These are phyloP conservation scores for Pemphredon lugubris DNA, from an alignment of 2,888 invertebrate genomes.

Conservation along the genomic window DNA sequence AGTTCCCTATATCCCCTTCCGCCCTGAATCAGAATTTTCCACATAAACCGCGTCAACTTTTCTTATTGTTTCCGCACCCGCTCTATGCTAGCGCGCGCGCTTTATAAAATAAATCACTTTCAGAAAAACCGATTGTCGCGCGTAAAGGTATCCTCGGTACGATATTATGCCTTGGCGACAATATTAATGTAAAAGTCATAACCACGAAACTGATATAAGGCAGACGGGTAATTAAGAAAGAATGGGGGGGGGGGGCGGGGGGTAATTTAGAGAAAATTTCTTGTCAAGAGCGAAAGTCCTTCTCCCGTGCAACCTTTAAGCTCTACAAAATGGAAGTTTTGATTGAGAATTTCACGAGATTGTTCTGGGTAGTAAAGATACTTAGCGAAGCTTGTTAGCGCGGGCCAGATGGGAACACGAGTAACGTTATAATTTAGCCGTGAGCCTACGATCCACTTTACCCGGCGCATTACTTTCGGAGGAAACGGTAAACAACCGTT, in stretches of 20 bases:
- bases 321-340: neutral
- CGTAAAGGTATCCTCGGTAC: constrained; percentile 2
- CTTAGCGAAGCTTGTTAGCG: neutral
- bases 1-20: constrained; percentile 53
- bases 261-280: neutral
- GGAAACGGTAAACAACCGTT: neutral
- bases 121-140: constrained; percentile 18
- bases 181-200: too few species aligned
- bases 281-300: neutral
- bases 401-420: neutral
- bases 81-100: constrained; percentile 26
- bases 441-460: neutral
- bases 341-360: neutral
- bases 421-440: neutral
- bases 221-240: too few species aligned
- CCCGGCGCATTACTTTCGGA: too few species aligned
- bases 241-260: too few species aligned
- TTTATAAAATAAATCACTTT: constrained; percentile 44
- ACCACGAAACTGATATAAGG: too few species aligned
- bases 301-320: neutral
- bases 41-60: constrained; percentile 51
- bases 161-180: too few species aligned
- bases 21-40: constrained; percentile 57
- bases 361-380: neutral
- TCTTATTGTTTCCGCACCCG: constrained; percentile 43